phyloP scores from a whole-genome alignment of 2,113 vertebrate genomes.

The Grammomys dolichurus region DNA sequence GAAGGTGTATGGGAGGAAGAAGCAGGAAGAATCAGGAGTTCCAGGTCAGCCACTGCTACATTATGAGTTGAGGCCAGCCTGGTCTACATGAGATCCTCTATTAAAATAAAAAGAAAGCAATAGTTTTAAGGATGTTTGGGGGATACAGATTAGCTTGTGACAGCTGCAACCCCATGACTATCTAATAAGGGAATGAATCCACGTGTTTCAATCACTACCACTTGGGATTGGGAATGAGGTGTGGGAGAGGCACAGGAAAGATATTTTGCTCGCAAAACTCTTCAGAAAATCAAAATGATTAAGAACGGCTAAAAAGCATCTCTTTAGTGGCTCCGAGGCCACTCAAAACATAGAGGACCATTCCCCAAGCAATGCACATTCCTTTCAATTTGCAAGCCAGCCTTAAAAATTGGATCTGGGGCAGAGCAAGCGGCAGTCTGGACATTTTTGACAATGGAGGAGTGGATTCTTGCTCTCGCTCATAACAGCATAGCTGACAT shows the following conservation, averaged over 20 bases:
- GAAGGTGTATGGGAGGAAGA: background rate
- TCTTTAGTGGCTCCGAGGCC: background rate
- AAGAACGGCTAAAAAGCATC: background rate
- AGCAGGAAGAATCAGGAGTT: background rate
- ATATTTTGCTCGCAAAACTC: background rate
- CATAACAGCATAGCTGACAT: slow-evolving; percentile 65
- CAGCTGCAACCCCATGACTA: background rate
- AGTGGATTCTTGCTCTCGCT: slow-evolving; percentile 49
- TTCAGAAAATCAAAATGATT: background rate
- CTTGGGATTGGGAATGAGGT: background rate
- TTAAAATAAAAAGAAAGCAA: background rate
- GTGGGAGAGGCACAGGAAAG: background rate
- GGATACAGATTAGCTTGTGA: background rate
- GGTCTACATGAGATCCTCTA: background rate
- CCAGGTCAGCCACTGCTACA: background rate
- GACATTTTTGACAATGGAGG: slow-evolving; percentile 71
- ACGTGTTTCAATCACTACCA: background rate
- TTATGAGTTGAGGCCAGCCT: background rate
- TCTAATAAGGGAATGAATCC: background rate
- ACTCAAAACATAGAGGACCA: background rate
- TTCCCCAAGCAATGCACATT: slow-evolving; percentile 12
- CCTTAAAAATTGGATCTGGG: background rate
- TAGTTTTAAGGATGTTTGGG: background rate
- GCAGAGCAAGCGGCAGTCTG: background rate
- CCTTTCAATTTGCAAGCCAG: background rate